Conservation (phyloP, 2,888 invertebrate species). For the Drosophila anceps region DNA sequence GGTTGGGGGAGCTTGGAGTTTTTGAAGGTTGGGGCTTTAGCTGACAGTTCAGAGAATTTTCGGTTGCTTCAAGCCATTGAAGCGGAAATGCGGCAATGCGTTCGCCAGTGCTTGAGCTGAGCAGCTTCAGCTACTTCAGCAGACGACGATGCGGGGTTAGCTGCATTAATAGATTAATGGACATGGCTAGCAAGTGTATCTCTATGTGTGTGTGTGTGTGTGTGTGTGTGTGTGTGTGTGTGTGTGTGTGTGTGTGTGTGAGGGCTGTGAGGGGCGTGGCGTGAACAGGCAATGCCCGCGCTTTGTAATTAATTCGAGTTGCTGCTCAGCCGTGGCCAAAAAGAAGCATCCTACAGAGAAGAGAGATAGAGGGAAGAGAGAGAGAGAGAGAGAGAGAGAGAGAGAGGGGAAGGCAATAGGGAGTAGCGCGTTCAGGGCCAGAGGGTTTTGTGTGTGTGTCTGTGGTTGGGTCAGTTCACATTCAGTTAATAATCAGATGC, state of each 20-base stretch:
- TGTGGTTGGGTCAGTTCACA: slow-evolving; percentile 3
- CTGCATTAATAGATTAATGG: slow-evolving; percentile 77
- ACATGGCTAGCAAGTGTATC: slow-evolving; percentile 8
- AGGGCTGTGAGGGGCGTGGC: slow-evolving; percentile 7
- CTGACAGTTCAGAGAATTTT: slow-evolving; percentile 26
- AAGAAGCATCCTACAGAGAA: background rate
- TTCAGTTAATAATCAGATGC: slow-evolving; percentile 74
- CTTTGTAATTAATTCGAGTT: slow-evolving; percentile 55
- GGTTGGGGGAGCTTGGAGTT: background rate
- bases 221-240: slow-evolving; percentile 1
- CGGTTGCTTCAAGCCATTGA: slow-evolving; percentile 61
- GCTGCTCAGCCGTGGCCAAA: slow-evolving; percentile 25
- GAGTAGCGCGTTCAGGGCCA: background rate
- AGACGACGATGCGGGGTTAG: slow-evolving; percentile 14
- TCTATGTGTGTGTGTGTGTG: slow-evolving; percentile 2
- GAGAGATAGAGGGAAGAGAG: too few relatives aligned
- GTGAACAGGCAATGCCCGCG: slow-evolving; percentile 33
- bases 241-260: too few relatives aligned
- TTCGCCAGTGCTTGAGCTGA: slow-evolving; percentile 37
- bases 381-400: too few relatives aligned
- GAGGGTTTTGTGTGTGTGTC: background rate
- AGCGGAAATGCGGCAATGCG: slow-evolving; percentile 78
- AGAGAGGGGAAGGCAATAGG: background rate
- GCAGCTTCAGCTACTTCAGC: slow-evolving; percentile 9
- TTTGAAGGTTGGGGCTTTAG: background rate